Conservation (phyloP, 2,113 vertebrate genomes). For the Psittacus erithacus region DNA sequence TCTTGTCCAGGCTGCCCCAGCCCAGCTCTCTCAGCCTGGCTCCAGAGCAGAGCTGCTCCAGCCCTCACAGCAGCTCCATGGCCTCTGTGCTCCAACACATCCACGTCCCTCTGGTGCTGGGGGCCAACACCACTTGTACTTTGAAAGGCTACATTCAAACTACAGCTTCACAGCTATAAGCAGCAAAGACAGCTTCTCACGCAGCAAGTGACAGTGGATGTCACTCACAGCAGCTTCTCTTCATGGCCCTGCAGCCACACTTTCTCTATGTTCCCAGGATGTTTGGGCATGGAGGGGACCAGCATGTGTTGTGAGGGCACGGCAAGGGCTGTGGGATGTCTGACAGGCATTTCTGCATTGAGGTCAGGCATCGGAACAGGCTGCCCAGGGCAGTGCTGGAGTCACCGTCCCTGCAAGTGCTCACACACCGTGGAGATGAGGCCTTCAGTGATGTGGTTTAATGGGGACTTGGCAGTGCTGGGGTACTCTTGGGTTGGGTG, state of each 20-base stretch:
- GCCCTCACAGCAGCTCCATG: rapidly evolving
- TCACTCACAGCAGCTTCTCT: neutral
- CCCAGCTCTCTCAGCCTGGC: neutral
- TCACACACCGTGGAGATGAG: neutral
- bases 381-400: neutral
- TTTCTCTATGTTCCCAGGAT: neutral
- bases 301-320: neutral
- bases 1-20: no score
- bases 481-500: neutral
- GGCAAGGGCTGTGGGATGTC: neutral
- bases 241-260: neutral
- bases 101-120: neutral
- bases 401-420: neutral
- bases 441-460: neutral
- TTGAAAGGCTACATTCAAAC: neutral
- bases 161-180: neutral
- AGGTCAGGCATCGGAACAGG: neutral
- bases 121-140: neutral
- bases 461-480: neutral
- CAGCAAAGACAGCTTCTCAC: neutral
- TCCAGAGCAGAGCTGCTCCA: neutral
- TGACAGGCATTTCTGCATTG: neutral
- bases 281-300: neutral
- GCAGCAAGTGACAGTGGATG: rapidly evolving
- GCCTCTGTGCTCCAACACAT: neutral